Percentiles rank a stretch among this genome's conserved stretches.
Evolutionary conservation across 53 echinoderm and acorn worm genomes (phyloP).

Genomic region (Apostichopus leukothele): DNA sequence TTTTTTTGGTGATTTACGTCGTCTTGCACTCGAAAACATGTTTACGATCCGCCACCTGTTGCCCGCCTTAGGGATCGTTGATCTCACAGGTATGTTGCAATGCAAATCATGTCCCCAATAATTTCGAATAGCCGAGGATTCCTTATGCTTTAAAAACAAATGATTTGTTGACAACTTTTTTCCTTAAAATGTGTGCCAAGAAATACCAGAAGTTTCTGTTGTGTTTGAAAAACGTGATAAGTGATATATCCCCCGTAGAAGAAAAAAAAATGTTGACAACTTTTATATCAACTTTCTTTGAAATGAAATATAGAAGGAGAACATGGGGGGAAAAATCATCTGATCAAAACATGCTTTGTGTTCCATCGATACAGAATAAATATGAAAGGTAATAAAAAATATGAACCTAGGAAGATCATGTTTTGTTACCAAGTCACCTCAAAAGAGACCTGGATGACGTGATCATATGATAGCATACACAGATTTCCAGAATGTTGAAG

Average conservation of each 20-base stretch:
- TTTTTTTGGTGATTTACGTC: conserved; percentile 4
- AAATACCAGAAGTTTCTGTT: background rate
- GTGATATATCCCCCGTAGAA: background rate
- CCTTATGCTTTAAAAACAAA: background rate
- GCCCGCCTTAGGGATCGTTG: background rate
- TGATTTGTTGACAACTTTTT: background rate
- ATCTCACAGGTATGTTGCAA: conserved; percentile 2
- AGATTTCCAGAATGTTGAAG: too few relatives aligned
- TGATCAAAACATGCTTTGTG: too few relatives aligned
- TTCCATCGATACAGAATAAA: too few relatives aligned
- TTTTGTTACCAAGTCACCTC: too few relatives aligned
- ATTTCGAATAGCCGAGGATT: background rate
- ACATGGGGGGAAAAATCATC: background rate
- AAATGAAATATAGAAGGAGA: background rate
- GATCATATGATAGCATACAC: too few relatives aligned
- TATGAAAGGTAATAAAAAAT: too few relatives aligned
- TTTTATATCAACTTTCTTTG: background rate
- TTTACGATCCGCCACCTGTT: conserved; percentile 38
- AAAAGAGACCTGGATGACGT: too few relatives aligned
- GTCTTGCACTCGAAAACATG: conserved; percentile 23
- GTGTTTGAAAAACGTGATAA: background rate
- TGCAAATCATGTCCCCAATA: conserved; percentile 2
- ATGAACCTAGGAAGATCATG: too few relatives aligned
- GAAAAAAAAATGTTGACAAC: background rate
- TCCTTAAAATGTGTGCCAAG: background rate